phyloP scores from a whole-genome alignment of 1,140 invertebrate genomes.

The Hylaeus anthracinus region DNA sequence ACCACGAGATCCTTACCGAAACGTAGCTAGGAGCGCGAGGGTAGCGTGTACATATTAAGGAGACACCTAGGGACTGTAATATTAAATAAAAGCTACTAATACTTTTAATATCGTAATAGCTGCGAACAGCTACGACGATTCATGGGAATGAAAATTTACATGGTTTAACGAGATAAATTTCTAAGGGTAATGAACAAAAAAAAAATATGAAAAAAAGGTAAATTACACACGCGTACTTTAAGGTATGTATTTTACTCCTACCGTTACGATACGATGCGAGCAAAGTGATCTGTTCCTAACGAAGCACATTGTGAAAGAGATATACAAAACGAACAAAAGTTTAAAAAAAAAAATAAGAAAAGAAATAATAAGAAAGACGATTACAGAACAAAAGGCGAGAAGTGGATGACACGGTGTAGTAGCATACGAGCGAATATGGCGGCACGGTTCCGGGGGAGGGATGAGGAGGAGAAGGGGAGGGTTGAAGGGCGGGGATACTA shows the following conservation, averaged over 20 bases:
- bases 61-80: slow-evolving; percentile 73
- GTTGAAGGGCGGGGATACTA: slow-evolving; percentile 48
- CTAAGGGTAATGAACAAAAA: slow-evolving; percentile 40
- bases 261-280: slow-evolving; percentile 64
- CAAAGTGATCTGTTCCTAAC: slow-evolving; percentile 77
- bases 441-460: slow-evolving; percentile 28
- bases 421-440: slow-evolving; percentile 68
- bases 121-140: slow-evolving; percentile 79
- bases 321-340: background rate
- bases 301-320: slow-evolving; percentile 8
- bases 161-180: slow-evolving; percentile 64
- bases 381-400: slow-evolving; percentile 36
- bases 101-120: slow-evolving; percentile 73
- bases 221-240: slow-evolving; percentile 67
- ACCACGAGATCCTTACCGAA: slow-evolving; percentile 55
- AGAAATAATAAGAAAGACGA: background rate
- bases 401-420: slow-evolving; percentile 52
- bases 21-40: slow-evolving; percentile 70
- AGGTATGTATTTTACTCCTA: slow-evolving; percentile 68
- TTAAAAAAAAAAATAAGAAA: background rate
- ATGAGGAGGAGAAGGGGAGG: background rate
- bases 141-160: slow-evolving; percentile 66
- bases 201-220: too few species aligned
- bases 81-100: slow-evolving; percentile 54
- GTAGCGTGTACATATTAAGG: slow-evolving; percentile 75